phyloP scores from a whole-genome alignment of 1,140 invertebrate species.

The Drosophila sechellia region DNA sequence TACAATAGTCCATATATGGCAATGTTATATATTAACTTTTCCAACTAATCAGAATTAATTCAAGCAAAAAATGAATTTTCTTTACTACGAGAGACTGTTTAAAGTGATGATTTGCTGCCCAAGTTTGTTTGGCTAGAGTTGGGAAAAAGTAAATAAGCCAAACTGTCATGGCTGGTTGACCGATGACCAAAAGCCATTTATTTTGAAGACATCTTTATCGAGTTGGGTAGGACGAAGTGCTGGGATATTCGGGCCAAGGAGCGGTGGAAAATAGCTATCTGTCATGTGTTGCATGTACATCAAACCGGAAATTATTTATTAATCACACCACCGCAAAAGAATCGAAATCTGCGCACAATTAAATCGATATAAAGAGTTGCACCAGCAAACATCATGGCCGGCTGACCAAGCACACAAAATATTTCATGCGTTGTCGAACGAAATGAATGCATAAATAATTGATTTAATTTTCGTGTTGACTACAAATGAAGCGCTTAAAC shows the following conservation, averaged over 20 bases:
- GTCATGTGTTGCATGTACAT: conserved; percentile 44
- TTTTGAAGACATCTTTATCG: conserved; percentile 59
- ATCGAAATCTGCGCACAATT: conserved; percentile 50
- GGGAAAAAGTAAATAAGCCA: conserved; percentile 4
- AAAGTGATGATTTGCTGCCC: background rate
- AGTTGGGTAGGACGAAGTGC: background rate
- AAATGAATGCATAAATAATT: conserved; percentile 78
- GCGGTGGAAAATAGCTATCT: conserved; percentile 32
- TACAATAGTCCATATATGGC: no score
- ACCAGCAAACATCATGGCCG: conserved; percentile 37
- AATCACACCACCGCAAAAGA: conserved; percentile 54
- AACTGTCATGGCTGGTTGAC: conserved; percentile 21
- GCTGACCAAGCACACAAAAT: conserved; percentile 25
- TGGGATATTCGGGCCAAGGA: conserved; percentile 24
- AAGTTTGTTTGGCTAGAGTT: conserved; percentile 4
- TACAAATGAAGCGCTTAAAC: conserved; percentile 46
- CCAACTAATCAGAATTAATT: background rate
- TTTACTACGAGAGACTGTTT: background rate
- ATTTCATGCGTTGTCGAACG: conserved; percentile 30
- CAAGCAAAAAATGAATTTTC: no score
- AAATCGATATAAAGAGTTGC: conserved; percentile 67
- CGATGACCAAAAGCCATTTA: conserved; percentile 48
- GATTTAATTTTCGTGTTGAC: conserved; percentile 68
- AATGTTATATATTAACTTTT: background rate
- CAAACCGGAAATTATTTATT: conserved; percentile 69